Evolutionary conservation across 2,797 vertebrate species (phyloP).

Genomic region (Tokudaia tokunoshimensis): DNA sequence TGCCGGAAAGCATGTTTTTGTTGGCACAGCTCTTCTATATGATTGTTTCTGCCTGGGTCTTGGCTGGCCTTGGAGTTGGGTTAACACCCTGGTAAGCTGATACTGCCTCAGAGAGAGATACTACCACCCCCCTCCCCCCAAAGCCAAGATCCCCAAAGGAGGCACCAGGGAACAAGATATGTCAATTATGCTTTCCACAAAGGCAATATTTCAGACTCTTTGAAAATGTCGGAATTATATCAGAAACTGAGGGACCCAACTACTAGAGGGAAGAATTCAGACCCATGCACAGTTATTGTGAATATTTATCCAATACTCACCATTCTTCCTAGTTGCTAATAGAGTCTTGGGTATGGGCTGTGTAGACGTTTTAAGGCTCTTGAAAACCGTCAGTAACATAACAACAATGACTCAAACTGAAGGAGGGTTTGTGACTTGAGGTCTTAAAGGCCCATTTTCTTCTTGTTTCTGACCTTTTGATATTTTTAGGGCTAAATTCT

Average conservation of each 20-base stretch:
- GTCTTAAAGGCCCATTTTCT: background rate
- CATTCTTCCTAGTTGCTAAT: background rate
- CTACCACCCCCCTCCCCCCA: background rate
- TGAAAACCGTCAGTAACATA: background rate
- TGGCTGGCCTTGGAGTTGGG: background rate
- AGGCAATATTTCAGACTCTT: slow-evolving; percentile 21
- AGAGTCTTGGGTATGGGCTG: background rate
- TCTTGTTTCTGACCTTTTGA: background rate
- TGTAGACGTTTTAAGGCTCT: background rate
- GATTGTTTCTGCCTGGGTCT: background rate
- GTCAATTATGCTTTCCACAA: slow-evolving; percentile 5
- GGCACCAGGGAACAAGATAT: background rate
- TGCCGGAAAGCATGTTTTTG: background rate
- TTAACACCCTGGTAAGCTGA: background rate
- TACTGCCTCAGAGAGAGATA: background rate
- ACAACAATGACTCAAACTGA: background rate
- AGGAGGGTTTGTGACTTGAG: background rate
- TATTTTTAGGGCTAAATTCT: background rate
- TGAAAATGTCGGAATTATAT: background rate
- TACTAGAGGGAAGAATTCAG: slow-evolving; percentile 9
- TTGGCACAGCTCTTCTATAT: background rate
- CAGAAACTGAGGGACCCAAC: background rate
- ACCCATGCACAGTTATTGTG: background rate
- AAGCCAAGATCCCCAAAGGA: background rate
- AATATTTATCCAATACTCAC: background rate